Evolutionary conservation across 1,140 invertebrate genomes (phyloP), one percentile per base, ranked within the genome.

Genomic region (Drosophila mayri): DNA sequence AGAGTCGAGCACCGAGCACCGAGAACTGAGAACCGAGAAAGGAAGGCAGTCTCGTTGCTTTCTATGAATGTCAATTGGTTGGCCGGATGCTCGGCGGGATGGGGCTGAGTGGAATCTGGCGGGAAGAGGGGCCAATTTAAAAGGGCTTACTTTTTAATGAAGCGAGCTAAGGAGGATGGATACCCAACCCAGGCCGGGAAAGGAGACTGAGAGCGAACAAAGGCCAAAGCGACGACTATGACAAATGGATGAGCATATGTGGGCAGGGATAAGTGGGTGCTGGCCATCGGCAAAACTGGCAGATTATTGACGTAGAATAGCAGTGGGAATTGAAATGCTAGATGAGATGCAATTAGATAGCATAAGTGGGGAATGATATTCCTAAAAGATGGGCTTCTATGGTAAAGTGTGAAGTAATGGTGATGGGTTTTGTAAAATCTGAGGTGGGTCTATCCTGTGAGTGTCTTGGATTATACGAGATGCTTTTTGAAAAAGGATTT

Each of bases 101-200:
- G 67, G 68, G 30, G 28, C 22, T 40, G 55, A 50, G 38, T 28
- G 30, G 43, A 12, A 20, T 20, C 43, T 16, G 57, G 25, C 22
- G 73, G 61, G 4, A 25, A 28, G 58, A 25, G 65, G 63, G 76
- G 76, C 81, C 85, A 88, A 90, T 90, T 90, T 83, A 87, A 87
- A 87, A 83, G 84, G 83, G 73, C 83, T 88, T 88, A 88, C 67
- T 88, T 87, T 88, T 88, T 87, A 87, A 87, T 87, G 80, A 87
- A 87, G 83, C 79, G 76, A 77, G 67, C 63, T 58, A 70, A 75
- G 62, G 43, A 65, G 52, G 65, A 79, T 65, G 49, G 44, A 74
- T 37, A 41, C 66, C 49, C 58, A 40, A 70, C 55, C 25, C 25
- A 3, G 4, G 3, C 25, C 71, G 66, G 35, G 16, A 43, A 20